phyloP scores from a whole-genome alignment of 2,797 vertebrate species.

The Danio albolineatus region DNA sequence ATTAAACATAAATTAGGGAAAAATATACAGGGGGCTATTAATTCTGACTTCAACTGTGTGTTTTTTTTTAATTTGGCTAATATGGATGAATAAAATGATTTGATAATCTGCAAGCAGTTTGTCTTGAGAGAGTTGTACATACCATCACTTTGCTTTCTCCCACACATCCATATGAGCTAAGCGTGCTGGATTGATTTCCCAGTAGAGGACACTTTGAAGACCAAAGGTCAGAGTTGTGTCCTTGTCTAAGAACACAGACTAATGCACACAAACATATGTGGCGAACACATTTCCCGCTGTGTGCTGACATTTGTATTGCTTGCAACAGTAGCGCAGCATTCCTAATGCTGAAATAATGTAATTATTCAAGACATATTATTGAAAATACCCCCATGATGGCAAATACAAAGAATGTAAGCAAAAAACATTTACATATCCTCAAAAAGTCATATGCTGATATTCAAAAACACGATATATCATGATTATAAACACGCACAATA shows the following conservation, averaged over 20 bases:
- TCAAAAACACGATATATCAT: no score
- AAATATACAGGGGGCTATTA: no score
- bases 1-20: no score
- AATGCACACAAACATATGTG: not conserved
- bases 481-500: no score
- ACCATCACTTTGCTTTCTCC: not conserved
- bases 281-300: not conserved
- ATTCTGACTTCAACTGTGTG: no score
- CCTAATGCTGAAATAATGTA: no score
- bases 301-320: not conserved
- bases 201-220: constrained; percentile 12
- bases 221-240: constrained; percentile 20
- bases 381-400: no score
- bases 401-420: no score
- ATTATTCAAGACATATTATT: no score
- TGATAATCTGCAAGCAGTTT: constrained; percentile 19
- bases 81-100: not conserved
- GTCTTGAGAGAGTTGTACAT: not conserved
- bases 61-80: not conserved
- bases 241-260: not conserved
- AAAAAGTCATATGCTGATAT: no score
- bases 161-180: constrained; percentile 11
- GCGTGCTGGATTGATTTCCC: constrained; percentile 32
- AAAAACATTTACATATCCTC: no score
- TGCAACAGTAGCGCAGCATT: not conserved